Base-by-base conservation (phyloP, 2,888 invertebrate species). In the Drosophila lutescens region DNA sequence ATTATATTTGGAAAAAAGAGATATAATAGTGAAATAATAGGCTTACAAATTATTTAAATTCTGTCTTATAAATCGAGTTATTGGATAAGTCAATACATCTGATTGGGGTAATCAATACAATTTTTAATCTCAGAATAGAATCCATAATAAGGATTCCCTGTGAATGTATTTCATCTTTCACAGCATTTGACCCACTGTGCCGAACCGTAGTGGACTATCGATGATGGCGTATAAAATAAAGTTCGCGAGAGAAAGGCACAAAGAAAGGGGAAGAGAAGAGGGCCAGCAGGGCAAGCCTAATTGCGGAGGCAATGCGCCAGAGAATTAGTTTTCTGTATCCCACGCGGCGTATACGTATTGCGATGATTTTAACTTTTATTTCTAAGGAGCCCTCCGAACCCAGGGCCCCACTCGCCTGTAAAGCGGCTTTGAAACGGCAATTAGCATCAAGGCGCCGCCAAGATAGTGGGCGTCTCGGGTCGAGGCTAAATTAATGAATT, bases 231-330 rank as follows among this genome's bases (percentile, higher is more conserved):
- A 49, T 75, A 60, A 68, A 75, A 74, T 68, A 76, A 74, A 76
- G 53, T 55, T 17, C 23, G 38, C n/a, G 44, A 10, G 12, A 20
- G 9, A 40, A 17, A n/a, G 55, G n/a, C 15, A 40, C 47, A 67
- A 38, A 34, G n/a, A n/a, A 43, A 17, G n/a, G 12, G 13, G 12
- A 20, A 23, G 40, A 15, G 34, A n/a, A 12, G 17, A 57, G 41
- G 86, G 79, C 81, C 63, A 30, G 17, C 63, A 30, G 17, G 82
- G 76, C 79, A 73, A 72, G 89, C 91, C 91, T 90, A 90, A 90
- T 91, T 90, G 89, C 89, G 87, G 81, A 91, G 79, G 90, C 84
- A 86, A 82, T 90, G 80, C 89, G 77, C 89, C 77, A 65, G 82
- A 86, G 90, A 89, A 88, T 89, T 87, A 79, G 80, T 80, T 90